Evolutionary conservation across 2,113 vertebrate species (phyloP), one percentile per base, ranked within the genome.

Genomic region (Chloropsis cyanopogon): DNA sequence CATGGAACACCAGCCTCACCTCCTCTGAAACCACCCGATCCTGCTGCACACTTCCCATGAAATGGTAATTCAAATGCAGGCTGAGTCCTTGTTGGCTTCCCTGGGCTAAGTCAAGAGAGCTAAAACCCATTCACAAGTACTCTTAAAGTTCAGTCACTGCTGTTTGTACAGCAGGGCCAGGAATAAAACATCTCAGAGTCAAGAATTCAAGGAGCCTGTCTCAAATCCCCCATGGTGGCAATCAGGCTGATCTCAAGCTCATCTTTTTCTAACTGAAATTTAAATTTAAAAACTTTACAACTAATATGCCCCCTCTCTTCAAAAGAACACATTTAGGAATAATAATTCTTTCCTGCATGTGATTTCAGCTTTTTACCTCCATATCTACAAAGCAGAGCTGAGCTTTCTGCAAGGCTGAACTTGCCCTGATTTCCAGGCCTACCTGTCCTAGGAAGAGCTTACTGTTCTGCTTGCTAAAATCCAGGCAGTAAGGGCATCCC

Each of bases 61-160:
- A 59, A 56, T 35, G 26, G 22, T 39, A 78, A 94, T 85, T 82
- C 61, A 85, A 79, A 82, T 42, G 66, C 70, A 80, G 46, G 20
- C 70, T 68, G 37, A 72, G 25, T 54, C 63, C 50, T 82, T 73
- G 18, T 25, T 90, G 75, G 33, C 72, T 69, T 92, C 75, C 92
- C 90, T 82, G 49, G 79, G 70, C 50, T 94, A 57, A 80, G 78
- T 90, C 79, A 94, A 85, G 79, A 91, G 82, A 76, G 39, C 16
- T 78, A 66, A 95, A 96, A 70, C 10, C n/a, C 57, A 56, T 54
- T 71, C 11, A 4, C 35, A 79, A 82, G 73, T 39, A 59, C 78
- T 87, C 84, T 81, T 70, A 14, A 46, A 81, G 60, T 39, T 90
- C 59, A 80, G 49, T 42, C 59, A 28, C 86, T 76, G 73, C 84